Evolutionary conservation across 2,888 invertebrate species (phyloP).

Genomic region (Cryptocheilus praepositus): DNA sequence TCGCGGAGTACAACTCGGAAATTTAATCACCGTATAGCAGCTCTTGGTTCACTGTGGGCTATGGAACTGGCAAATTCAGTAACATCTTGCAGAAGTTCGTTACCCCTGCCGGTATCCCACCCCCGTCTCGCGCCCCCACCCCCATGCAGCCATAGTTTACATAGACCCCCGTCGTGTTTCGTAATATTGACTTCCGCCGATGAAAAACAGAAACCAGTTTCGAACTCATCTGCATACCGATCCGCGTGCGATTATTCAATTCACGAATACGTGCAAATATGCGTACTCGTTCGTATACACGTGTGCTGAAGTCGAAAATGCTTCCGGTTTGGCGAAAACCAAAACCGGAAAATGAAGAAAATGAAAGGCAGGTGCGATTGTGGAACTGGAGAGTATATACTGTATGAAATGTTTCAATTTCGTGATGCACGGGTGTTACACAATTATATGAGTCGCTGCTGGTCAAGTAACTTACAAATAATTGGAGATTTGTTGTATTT

Average conservation of each 20-base stretch:
- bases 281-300: too few relatives aligned
- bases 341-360: too few relatives aligned
- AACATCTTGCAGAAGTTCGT: constrained; percentile 61
- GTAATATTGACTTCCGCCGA: constrained; percentile 60
- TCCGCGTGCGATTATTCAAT: constrained; percentile 29
- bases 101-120: constrained; percentile 37
- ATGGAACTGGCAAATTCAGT: constrained; percentile 57
- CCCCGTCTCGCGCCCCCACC: neutral
- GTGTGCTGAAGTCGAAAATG: too few relatives aligned
- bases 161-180: constrained; percentile 46
- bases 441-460: too few relatives aligned
- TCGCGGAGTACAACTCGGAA: constrained; percentile 45
- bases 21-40: constrained; percentile 57
- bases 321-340: too few relatives aligned
- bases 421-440: too few relatives aligned
- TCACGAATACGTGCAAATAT: neutral
- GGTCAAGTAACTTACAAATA: too few relatives aligned
- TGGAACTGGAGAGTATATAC: too few relatives aligned
- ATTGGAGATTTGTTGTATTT: too few relatives aligned
- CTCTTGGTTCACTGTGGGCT: constrained; percentile 47
- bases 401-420: too few relatives aligned
- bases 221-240: constrained; percentile 53
- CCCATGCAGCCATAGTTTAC: constrained; percentile 23
- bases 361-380: too few relatives aligned
- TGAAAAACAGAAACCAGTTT: constrained; percentile 59